Percentiles rank a stretch among this genome's conserved stretches.
Evolutionary conservation across 2,113 vertebrate species (phyloP).

Genomic region (Sisor rabdophorus): DNA sequence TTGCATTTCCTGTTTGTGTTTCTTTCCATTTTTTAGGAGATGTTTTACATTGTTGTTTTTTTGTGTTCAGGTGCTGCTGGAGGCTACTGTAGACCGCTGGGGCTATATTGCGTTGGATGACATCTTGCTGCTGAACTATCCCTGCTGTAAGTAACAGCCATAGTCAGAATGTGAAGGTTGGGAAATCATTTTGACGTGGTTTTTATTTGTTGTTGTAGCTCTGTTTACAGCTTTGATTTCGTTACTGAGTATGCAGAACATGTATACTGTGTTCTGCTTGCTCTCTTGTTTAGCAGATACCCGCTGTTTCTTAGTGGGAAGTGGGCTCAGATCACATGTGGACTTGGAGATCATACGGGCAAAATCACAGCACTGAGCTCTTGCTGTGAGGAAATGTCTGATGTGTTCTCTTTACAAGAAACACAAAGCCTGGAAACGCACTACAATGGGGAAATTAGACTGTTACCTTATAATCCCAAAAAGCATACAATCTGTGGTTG

Average conservation of each 20-base stretch:
- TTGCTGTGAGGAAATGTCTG: slow-evolving; percentile 31
- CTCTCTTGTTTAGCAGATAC: slow-evolving; percentile 12
- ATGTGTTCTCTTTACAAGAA: slow-evolving; percentile 31
- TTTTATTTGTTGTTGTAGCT: slow-evolving; percentile 17
- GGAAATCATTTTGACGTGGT: not conserved
- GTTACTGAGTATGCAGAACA: not conserved
- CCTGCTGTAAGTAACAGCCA: slow-evolving; percentile 84
- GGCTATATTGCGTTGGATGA: slow-evolving; percentile 94
- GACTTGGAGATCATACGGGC: slow-evolving; percentile 36
- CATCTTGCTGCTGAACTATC: slow-evolving; percentile 92
- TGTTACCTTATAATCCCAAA: slow-evolving; percentile 18
- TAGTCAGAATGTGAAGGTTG: not conserved
- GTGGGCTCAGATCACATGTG: slow-evolving; percentile 31
- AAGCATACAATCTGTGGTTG: not conserved
- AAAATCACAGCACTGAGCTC: slow-evolving; percentile 42
- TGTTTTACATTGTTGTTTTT: slow-evolving; percentile 3
- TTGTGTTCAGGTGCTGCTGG: slow-evolving; percentile 82
- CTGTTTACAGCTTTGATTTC: not conserved
- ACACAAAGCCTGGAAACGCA: slow-evolving; percentile 1
- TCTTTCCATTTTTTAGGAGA: not conserved
- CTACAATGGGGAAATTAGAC: slow-evolving; percentile 13
- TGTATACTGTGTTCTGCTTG: slow-evolving; percentile 21
- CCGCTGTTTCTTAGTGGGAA: slow-evolving; percentile 26
- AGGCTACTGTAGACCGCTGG: slow-evolving; percentile 81
- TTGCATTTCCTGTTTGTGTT: not conserved